Base-by-base conservation (phyloP, 2,888 invertebrate species). In the Drosophila picticornis region DNA sequence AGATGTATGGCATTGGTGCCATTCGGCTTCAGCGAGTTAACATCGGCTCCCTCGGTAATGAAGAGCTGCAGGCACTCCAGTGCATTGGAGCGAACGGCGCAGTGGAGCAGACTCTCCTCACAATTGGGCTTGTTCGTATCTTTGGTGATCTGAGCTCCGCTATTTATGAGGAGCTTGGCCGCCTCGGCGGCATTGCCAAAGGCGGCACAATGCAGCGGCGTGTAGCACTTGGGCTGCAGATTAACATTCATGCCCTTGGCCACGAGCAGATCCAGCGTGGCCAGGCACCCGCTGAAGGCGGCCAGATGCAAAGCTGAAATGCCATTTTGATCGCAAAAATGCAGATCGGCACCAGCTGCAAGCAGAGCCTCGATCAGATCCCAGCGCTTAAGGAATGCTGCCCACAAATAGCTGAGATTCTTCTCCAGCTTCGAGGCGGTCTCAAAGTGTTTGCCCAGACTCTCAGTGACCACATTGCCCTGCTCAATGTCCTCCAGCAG, bases 151-250 rank as follows among this genome's bases (percentile, higher is more conserved):
- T 95, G 94, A 61, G 97, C 96, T 27, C 96, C 96, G 76, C 95
- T 95, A 75, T 95, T 95, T 74, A 98, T 94, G 72, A 98, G 95
- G 90, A 97, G 95, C 93, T 95, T 96, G 64, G 97, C 96, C 19
- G 97, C 97, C 88, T 96, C 96, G 61, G 96, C 95, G 74, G 97
- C 96, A 91, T 98, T 97, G 19, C 98, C 97, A 93, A 97, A 97
- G 38, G 98, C 97, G 19, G 98, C 97, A 91, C 97, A 97, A 93
- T 98, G 98, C 69, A 98, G 94, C 1, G 98, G 97, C 53, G 96
- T 96, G 91, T 96, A 96, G 83, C 95, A 95, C 91, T 96, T 95
- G 70, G 95, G 95, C 90, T 95, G 95, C 59, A 95, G 94, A 93
- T 96, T 96, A 11, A 96, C 95, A 86, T 96, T 96, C 79, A 95